These are phyloP conservation scores for Popillia japonica DNA, from an alignment of 1,140 invertebrate genomes.

Conservation along the genomic window DNA sequence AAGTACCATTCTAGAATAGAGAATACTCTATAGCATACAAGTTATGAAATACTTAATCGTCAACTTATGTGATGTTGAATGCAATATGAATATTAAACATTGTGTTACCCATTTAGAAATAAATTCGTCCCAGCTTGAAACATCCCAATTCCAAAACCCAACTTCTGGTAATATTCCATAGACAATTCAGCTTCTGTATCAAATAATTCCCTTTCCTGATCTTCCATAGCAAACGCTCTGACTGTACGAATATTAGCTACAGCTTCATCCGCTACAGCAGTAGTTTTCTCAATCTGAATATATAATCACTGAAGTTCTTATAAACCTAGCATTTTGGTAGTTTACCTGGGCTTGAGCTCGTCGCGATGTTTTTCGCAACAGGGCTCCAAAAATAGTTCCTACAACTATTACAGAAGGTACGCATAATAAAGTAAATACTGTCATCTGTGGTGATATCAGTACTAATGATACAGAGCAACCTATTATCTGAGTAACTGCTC, in stretches of 20 bases:
- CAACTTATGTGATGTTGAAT: no score
- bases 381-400: slow-evolving; percentile 78
- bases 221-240: slow-evolving; percentile 89
- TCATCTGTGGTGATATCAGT: slow-evolving; percentile 88
- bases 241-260: slow-evolving; percentile 92
- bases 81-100: no score
- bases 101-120: slow-evolving; percentile 75
- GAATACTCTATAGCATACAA: slow-evolving; percentile 18
- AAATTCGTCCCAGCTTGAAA: slow-evolving; percentile 87
- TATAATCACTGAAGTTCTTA: no score
- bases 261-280: slow-evolving; percentile 90
- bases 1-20: slow-evolving; percentile 75
- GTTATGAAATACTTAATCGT: no score
- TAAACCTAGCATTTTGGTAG: no score
- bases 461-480: slow-evolving; percentile 82
- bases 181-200: slow-evolving; percentile 76
- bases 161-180: slow-evolving; percentile 73
- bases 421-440: slow-evolving; percentile 78
- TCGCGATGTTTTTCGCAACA: slow-evolving; percentile 76
- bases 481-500: slow-evolving; percentile 82
- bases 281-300: slow-evolving; percentile 79
- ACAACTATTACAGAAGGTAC: slow-evolving; percentile 83
- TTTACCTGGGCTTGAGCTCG: slow-evolving; percentile 80
- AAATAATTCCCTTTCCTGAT: slow-evolving; percentile 81
- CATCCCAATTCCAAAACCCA: slow-evolving; percentile 90